phyloP scores from a whole-genome alignment of 1,140 invertebrate genomes.

The Microplitis mediator region DNA sequence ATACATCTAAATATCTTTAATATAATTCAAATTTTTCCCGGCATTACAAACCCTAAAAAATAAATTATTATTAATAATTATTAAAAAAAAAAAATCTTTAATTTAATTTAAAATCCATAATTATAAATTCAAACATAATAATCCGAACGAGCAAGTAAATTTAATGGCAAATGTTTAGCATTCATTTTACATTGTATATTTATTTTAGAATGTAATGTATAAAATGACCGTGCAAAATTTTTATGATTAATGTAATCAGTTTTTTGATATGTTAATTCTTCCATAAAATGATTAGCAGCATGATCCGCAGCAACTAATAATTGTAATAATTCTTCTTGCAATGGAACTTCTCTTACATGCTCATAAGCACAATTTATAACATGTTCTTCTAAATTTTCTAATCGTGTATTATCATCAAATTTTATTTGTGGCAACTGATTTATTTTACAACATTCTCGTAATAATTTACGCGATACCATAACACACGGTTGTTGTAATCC shows the following conservation, averaged over 20 bases:
- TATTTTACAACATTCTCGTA: background rate
- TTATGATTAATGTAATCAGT: background rate
- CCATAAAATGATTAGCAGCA: background rate
- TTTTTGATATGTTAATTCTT: background rate
- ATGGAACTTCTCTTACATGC: background rate
- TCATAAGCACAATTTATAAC: background rate
- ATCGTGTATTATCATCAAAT: background rate
- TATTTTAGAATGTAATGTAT: background rate
- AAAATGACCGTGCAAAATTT: background rate
- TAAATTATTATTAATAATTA: slow-evolving; percentile 50
- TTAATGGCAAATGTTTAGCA: background rate
- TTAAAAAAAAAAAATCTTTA: slow-evolving; percentile 67
- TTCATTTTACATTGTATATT: background rate
- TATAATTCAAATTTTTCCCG: too few relatives aligned
- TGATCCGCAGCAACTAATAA: background rate
- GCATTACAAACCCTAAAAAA: too few relatives aligned
- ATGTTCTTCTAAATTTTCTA: background rate
- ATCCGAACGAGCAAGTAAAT: background rate
- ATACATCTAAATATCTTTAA: too few relatives aligned
- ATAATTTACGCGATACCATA: background rate
- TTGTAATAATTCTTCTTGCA: background rate
- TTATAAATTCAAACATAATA: too few relatives aligned
- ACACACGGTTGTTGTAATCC: background rate
- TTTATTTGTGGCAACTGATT: background rate
- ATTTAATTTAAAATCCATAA: too few relatives aligned